Percentiles rank a stretch among this genome's conserved stretches.
These are phyloP conservation scores for Scaptomyza flava DNA, from an alignment of 2,888 invertebrate species.

Conservation along the genomic window DNA sequence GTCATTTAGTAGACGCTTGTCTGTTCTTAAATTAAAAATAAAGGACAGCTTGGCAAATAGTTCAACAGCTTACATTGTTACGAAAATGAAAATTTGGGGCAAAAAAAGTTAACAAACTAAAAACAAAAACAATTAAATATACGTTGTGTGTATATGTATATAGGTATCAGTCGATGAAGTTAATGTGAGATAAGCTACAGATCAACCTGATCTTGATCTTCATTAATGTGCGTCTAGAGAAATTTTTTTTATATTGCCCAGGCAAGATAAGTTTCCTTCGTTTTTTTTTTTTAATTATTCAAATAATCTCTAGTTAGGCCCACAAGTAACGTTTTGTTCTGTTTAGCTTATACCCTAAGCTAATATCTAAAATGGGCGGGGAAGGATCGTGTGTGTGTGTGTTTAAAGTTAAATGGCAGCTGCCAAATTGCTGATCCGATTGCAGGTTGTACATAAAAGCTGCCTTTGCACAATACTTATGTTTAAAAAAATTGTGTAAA, in stretches of 20 bases:
- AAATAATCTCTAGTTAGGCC: constrained; percentile 32
- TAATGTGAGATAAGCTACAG: constrained; percentile 62
- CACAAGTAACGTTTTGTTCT: constrained; percentile 57
- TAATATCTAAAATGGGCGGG: constrained; percentile 36
- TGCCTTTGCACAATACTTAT: constrained; percentile 51
- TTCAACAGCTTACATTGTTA: constrained; percentile 55
- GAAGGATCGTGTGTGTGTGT: constrained; percentile 17
- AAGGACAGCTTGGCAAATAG: constrained; percentile 54
- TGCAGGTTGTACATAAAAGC: constrained; percentile 29
- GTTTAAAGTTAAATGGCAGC: constrained; percentile 23
- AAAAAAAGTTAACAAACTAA: constrained; percentile 27
- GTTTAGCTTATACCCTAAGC: constrained; percentile 46
- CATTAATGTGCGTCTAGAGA: constrained; percentile 31
- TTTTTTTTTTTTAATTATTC: constrained; percentile 2
- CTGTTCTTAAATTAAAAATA: constrained; percentile 42
- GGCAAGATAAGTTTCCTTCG: constrained; percentile 17
- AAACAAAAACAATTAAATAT: constrained; percentile 56
- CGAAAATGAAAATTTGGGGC: constrained; percentile 30
- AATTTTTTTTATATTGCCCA: constrained; percentile 22
- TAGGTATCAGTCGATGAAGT: constrained; percentile 76
- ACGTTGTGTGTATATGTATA: constrained; percentile 49
- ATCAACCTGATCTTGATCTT: constrained; percentile 31
- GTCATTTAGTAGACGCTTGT: constrained; percentile 29
- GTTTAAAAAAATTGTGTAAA: constrained; percentile 38
- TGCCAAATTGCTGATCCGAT: constrained; percentile 27